phyloP scores from a whole-genome alignment of 2,113 vertebrate genomes.

The Anseranas semipalmata region DNA sequence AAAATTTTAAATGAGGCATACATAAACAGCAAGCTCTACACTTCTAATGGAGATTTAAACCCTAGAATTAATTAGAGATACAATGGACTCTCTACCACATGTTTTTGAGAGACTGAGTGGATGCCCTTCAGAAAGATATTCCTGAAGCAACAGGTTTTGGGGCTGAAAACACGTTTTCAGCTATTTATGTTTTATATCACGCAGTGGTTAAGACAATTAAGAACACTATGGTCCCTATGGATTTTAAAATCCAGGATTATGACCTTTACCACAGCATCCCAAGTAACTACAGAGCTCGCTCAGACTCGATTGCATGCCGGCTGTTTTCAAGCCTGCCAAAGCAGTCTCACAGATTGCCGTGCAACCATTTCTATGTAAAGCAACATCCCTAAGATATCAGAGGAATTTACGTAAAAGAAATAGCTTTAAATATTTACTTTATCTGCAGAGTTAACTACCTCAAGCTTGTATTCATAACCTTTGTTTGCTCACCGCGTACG shows the following conservation, averaged over 20 bases:
- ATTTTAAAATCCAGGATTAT: not conserved
- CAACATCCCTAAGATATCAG: not conserved
- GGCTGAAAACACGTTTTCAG: not conserved
- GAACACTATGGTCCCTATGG: not conserved
- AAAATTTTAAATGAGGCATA: not conserved
- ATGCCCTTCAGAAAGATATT: not conserved
- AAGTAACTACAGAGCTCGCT: not conserved
- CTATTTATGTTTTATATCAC: not conserved
- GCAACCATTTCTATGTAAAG: not conserved
- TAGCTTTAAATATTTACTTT: not conserved
- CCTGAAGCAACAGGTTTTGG: not conserved
- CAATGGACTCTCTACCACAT: not conserved
- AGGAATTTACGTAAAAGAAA: not conserved
- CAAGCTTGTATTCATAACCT: not conserved
- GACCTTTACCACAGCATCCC: not conserved
- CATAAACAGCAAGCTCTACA: not conserved
- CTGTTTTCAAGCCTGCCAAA: not conserved
- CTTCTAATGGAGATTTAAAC: not conserved
- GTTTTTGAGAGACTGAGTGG: not conserved
- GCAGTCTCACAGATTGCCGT: not conserved
- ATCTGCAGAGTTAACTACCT: not conserved
- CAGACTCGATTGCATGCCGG: not conserved
- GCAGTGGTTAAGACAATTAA: not conserved
- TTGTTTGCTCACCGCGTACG: not conserved
- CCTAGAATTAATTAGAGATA: not conserved